Percentiles rank a stretch among this genome's conserved stretches.
phyloP scores from a whole-genome alignment of 2,888 invertebrate genomes.

The Palloptera scutellata region DNA sequence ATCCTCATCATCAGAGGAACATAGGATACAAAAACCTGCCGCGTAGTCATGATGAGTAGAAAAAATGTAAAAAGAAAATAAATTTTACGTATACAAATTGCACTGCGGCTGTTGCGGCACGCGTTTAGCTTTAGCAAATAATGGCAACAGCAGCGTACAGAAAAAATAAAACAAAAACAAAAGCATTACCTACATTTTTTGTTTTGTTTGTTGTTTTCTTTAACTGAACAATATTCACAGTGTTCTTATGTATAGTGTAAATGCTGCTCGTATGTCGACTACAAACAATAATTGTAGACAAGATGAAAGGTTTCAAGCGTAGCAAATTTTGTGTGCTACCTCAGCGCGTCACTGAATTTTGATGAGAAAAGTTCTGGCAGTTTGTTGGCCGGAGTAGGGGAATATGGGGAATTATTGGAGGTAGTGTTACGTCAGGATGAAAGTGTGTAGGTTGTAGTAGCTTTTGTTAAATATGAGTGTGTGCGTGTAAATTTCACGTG shows the following conservation, averaged over 20 bases:
- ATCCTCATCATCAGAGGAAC: background rate
- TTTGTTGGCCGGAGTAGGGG: slow-evolving; percentile 3
- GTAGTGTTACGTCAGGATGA: background rate
- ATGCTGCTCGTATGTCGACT: no score
- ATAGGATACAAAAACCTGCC: slow-evolving; percentile 4
- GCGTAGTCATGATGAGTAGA: background rate
- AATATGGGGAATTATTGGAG: background rate
- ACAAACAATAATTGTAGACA: background rate
- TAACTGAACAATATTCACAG: no score
- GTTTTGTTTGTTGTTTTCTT: no score
- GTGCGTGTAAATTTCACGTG: background rate
- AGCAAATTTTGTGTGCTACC: slow-evolving; percentile 25
- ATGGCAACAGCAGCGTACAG: no score
- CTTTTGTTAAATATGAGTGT: no score
- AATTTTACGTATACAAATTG: slow-evolving; percentile 17
- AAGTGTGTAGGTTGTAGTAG: background rate
- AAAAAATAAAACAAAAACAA: no score
- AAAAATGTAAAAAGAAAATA: slow-evolving; percentile 6
- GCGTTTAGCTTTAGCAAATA: slow-evolving; percentile 10
- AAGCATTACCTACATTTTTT: no score
- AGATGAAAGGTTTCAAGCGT: slow-evolving; percentile 35
- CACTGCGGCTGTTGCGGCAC: slow-evolving; percentile 25
- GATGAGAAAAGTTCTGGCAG: slow-evolving; percentile 31
- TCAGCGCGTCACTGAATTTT: slow-evolving; percentile 27
- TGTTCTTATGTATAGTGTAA: no score